Conservation (phyloP, 2,797 vertebrate species). For the Hippocampus kuda region DNA sequence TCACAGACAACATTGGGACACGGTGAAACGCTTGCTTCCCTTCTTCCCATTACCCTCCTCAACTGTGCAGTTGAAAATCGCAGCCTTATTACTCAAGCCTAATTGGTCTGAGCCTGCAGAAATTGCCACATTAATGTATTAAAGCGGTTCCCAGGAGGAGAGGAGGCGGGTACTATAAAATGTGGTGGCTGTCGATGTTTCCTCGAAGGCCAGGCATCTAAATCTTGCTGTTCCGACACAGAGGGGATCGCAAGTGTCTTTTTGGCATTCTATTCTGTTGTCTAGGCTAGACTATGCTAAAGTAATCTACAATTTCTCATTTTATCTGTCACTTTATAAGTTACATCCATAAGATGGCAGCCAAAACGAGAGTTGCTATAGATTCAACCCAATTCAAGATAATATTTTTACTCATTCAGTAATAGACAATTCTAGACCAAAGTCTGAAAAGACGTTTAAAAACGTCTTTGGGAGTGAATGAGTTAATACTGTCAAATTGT, state of each 20-base stretch:
- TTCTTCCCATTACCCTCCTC: neutral
- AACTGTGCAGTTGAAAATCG: neutral
- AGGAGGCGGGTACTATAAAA: neutral
- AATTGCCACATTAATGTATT: neutral
- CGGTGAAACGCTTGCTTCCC: neutral
- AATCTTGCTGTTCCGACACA: neutral
- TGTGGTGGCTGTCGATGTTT: neutral
- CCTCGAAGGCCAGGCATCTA: neutral
- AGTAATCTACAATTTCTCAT: neutral
- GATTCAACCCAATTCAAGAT: neutral
- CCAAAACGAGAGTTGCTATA: neutral
- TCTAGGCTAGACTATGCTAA: neutral
- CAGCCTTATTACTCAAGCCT: neutral
- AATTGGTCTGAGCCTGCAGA: neutral
- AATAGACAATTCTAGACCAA: too few relatives aligned
- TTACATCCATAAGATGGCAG: neutral
- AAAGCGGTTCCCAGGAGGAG: neutral
- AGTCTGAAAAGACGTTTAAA: too few relatives aligned
- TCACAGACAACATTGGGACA: neutral
- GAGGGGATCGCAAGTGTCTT: neutral
- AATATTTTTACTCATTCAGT: neutral
- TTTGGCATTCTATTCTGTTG: neutral
- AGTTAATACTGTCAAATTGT: neutral
- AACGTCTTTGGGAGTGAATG: too few relatives aligned
- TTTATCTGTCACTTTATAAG: neutral